Conservation (phyloP, 2,113 vertebrate genomes). For the Percopsis transmontana region DNA sequence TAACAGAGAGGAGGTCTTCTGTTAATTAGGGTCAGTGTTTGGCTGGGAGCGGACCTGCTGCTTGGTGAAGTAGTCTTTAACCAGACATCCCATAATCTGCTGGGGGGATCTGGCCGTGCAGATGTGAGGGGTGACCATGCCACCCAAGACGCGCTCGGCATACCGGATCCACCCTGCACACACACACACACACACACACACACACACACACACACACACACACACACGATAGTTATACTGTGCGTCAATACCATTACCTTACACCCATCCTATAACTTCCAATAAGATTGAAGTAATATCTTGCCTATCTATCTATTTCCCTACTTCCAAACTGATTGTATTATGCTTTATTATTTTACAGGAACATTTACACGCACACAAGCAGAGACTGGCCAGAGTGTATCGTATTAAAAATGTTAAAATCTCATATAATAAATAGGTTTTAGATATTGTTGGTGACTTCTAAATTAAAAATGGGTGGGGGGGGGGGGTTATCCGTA, state of each 20-base stretch:
- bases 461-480: neutral
- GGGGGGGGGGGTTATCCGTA: no score
- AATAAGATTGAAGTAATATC: no score
- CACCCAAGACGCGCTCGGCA: slow-evolving; percentile 89
- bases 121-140: slow-evolving; percentile 89
- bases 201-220: neutral
- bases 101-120: slow-evolving; percentile 94
- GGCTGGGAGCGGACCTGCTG: slow-evolving; percentile 80
- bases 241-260: neutral
- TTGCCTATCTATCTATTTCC: no score
- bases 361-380: no score
- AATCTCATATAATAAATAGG: no score
- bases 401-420: no score
- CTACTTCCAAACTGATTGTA: no score
- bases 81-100: slow-evolving; percentile 95
- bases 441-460: neutral
- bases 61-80: slow-evolving; percentile 92
- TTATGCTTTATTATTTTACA: no score
- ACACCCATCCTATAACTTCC: neutral
- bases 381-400: no score
- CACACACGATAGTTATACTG: neutral
- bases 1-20: no score
- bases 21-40: neutral
- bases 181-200: slow-evolving; percentile 6
- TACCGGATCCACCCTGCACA: slow-evolving; percentile 92